phyloP scores from a whole-genome alignment of 2,888 invertebrate species.

The Pinctada fucata region DNA sequence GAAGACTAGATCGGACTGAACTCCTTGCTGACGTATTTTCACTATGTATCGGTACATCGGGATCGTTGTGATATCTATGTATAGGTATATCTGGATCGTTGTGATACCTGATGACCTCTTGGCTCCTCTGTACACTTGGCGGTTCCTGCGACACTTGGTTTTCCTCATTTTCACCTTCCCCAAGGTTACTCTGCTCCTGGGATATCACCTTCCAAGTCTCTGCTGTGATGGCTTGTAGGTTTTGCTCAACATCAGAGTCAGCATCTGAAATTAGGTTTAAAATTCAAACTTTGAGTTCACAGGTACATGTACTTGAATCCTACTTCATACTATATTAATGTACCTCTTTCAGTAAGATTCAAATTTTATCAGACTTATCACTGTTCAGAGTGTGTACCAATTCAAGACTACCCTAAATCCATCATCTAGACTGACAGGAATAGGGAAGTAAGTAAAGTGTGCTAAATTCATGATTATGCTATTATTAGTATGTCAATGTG shows the following conservation, averaged over 20 bases:
- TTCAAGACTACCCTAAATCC: no score
- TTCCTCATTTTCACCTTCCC: slow-evolving; percentile 39
- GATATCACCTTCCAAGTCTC: slow-evolving; percentile 68
- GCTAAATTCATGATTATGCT: no score
- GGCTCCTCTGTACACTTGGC: neutral
- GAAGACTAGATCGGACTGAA: slow-evolving; percentile 13
- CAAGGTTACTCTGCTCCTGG: slow-evolving; percentile 50
- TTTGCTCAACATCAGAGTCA: slow-evolving; percentile 9
- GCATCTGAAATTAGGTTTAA: no score
- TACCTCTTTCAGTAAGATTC: no score
- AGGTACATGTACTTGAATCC: no score
- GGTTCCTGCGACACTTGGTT: neutral
- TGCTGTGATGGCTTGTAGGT: slow-evolving; percentile 51
- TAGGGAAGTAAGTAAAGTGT: no score
- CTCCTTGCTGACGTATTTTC: slow-evolving; percentile 19
- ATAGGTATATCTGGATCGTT: neutral
- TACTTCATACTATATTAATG: no score
- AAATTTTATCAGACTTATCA: no score
- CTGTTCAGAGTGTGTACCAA: no score
- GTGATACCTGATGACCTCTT: neutral
- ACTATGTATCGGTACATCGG: neutral
- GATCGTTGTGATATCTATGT: neutral
- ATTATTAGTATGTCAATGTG: no score
- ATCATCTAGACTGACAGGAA: no score
- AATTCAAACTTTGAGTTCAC: no score